A percentile compares a stretch with the other conserved stretches of the same genome.
phyloP scores from a whole-genome alignment of 2,797 vertebrate species.

The Esox masquinongy region DNA sequence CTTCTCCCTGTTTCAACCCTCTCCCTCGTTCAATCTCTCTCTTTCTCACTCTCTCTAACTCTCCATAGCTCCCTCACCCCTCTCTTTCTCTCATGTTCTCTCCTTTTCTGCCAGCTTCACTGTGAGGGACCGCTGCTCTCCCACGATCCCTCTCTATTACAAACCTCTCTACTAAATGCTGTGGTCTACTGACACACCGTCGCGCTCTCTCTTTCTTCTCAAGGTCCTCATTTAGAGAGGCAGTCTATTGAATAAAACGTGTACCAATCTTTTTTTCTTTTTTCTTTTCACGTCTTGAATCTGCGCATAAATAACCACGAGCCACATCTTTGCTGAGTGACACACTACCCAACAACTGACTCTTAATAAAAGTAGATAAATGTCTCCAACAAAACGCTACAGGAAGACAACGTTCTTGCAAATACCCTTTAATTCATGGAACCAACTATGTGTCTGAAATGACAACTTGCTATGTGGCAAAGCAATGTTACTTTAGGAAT shows the following conservation, averaged over 20 bases:
- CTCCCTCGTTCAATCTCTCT: neutral
- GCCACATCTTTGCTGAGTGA: neutral
- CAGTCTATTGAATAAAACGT: neutral
- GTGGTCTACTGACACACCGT: neutral
- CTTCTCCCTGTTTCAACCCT: neutral
- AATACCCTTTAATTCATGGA: constrained; percentile 54
- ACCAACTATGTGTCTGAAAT: constrained; percentile 59
- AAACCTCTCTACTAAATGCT: neutral
- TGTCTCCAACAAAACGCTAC: neutral
- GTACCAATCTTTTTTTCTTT: neutral
- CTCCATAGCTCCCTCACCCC: too few species aligned
- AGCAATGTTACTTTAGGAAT: constrained; percentile 67
- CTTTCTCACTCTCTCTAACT: neutral
- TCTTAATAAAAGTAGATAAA: neutral
- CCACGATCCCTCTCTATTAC: neutral
- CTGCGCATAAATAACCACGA: neutral
- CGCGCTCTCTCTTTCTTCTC: neutral
- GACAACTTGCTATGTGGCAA: constrained; percentile 42
- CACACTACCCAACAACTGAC: neutral
- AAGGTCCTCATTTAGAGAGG: neutral
- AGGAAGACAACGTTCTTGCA: constrained; percentile 32
- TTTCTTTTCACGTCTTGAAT: neutral
- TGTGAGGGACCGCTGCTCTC: neutral
- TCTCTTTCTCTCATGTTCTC: neutral
- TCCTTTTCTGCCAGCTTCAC: neutral